These are phyloP conservation scores for Epizoanthus rinbou DNA, from an alignment of 92 coral and sea anemone genomes.

Conservation along the genomic window DNA sequence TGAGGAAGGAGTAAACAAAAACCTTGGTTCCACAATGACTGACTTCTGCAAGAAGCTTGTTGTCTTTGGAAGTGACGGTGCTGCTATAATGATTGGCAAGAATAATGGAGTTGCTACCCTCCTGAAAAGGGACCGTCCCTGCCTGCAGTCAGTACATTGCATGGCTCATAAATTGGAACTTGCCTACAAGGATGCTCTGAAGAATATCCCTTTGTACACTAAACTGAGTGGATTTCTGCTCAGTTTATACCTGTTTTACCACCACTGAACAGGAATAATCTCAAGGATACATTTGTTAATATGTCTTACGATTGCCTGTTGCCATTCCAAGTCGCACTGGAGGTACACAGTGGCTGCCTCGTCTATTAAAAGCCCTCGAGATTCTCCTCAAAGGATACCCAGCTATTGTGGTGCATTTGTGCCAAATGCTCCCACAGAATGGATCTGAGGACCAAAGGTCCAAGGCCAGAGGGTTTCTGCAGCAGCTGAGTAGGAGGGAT, in stretches of 20 bases:
- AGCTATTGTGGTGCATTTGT: conserved; percentile 42
- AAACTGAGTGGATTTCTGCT: conserved; percentile 33
- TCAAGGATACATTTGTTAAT: background rate
- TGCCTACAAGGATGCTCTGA: conserved; percentile 47
- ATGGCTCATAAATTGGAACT: conserved; percentile 52
- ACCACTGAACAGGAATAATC: conserved; percentile 45
- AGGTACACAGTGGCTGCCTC: conserved; percentile 42
- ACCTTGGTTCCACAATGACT: conserved; percentile 30
- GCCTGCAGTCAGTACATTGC: conserved; percentile 41
- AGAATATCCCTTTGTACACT: conserved; percentile 25
- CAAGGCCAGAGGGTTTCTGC: conserved; percentile 47
- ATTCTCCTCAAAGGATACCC: conserved; percentile 49
- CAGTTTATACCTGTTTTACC: conserved; percentile 49
- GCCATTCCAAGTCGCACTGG: conserved; percentile 29
- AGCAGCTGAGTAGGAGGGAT: conserved; percentile 36
- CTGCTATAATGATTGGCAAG: conserved; percentile 37
- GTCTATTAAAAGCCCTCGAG: conserved; percentile 36
- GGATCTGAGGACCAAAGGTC: conserved; percentile 28
- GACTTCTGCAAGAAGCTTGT: conserved; percentile 44
- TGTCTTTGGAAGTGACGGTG: conserved; percentile 43
- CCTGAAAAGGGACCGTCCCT: conserved; percentile 35
- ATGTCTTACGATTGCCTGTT: conserved; percentile 40
- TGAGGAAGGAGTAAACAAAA: conserved; percentile 30
- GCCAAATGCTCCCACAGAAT: conserved; percentile 16
- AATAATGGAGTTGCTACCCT: conserved; percentile 51